Evolutionary conservation across 2,113 vertebrate genomes (phyloP), one percentile per base, ranked within the genome.

Genomic region (Lanius ludovicianus): DNA sequence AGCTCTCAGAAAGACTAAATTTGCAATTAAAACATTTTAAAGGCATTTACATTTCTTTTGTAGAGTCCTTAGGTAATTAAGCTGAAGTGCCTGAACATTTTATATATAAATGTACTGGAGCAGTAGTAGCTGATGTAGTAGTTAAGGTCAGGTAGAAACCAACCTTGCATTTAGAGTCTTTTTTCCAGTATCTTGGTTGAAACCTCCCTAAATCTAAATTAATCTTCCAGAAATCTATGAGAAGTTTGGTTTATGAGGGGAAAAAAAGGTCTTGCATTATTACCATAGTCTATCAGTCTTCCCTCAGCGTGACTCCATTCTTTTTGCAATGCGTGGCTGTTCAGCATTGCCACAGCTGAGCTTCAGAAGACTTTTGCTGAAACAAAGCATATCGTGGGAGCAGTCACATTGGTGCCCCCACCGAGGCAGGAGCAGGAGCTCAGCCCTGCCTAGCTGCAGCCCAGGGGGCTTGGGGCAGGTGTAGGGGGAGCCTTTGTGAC

Each of bases 1-100:
- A 95, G 60, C 46, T 70, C 86, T 95, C 87, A 69, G 85, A 95
- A 97, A 87, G 69, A 82, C 83, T 94, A 65, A 70, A 91, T 90
- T 88, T 93, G 62, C 80, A 95, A 94, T 94, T 93, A 96, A 96
- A 96, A 84, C 89, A 93, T 94, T 96, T 79, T 74, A 80, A 83
- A 91, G 44, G 27, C 89, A 49, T 49, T 49, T 49, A 25, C 24
- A 25, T 94, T 96, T 83, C 76, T 94, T 96, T 85, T 89, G 75
- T 92, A 76, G 79, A 90, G 37, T 91, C 53, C 75, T 90, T 78
- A 85, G 80, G 68, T 93, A 96, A 96, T 97, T 97, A 96, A 94
- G 78, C 83, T 87, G 73, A 96, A 89, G 47, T 85, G 69, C 55
- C 11, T 73, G 83, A 90, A 90, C 81, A 76, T 86, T 94, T 94